A percentile compares a stretch with the other conserved stretches of the same genome.
These are phyloP conservation scores for Forbesichthys papilliferus DNA, from an alignment of 2,113 vertebrate genomes.

Conservation along the genomic window DNA sequence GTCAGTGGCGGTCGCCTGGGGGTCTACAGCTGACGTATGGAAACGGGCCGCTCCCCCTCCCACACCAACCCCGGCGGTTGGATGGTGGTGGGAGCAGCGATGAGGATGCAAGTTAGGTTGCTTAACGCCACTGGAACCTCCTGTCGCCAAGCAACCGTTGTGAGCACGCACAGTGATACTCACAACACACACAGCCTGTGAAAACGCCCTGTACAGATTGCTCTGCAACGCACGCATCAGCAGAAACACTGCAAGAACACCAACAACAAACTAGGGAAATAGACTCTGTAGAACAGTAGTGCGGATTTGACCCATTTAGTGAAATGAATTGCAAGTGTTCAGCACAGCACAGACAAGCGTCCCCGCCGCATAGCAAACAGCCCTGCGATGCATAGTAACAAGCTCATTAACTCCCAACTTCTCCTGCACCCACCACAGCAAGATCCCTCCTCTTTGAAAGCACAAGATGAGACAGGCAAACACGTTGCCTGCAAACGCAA, in stretches of 20 bases:
- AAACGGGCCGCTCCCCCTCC: too few relatives aligned
- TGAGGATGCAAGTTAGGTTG: neutral
- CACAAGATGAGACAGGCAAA: slow-evolving; percentile 34
- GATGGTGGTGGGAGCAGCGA: neutral
- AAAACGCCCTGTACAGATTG: too few relatives aligned
- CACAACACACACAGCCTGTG: neutral
- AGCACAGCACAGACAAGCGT: slow-evolving; percentile 49
- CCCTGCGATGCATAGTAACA: slow-evolving; percentile 49
- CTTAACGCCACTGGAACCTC: neutral
- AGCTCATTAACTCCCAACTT: slow-evolving; percentile 59
- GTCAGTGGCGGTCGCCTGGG: neutral
- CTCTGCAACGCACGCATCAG: neutral
- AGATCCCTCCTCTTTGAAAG: slow-evolving; percentile 67
- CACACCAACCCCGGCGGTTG: slow-evolving; percentile 3
- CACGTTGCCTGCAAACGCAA: neutral
- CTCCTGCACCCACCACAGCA: slow-evolving; percentile 28
- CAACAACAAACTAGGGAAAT: slow-evolving; percentile 4
- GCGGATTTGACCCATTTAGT: slow-evolving; percentile 46
- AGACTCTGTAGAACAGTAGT: neutral
- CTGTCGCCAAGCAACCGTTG: neutral
- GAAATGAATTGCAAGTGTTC: slow-evolving; percentile 27
- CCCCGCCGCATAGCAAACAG: slow-evolving; percentile 55
- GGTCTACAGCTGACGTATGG: neutral
- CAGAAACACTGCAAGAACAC: slow-evolving; percentile 17
- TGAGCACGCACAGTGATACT: neutral